Conservation (phyloP, 1,140 invertebrate genomes). For the Pissodes strobi region DNA sequence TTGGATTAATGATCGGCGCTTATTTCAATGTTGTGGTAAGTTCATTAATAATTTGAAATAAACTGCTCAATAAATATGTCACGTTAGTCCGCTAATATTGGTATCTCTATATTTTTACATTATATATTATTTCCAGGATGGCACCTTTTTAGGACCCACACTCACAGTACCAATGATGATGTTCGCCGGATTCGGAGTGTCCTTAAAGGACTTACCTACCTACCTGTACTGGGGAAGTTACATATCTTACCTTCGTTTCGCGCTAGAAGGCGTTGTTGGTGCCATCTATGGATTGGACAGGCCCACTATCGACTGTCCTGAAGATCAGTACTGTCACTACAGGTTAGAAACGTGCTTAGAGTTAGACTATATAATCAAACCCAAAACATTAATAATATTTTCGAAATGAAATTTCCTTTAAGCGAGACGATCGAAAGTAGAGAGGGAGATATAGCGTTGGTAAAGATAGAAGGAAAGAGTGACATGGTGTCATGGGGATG, state of each 20-base stretch:
- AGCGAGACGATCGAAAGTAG: too few species aligned
- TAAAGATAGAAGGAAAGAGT: too few species aligned
- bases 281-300: constrained; percentile 82
- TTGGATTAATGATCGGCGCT: constrained; percentile 86
- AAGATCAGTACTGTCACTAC: constrained; percentile 75
- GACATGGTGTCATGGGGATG: too few species aligned
- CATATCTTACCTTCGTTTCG: constrained; percentile 84
- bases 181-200: constrained; percentile 83
- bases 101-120: too few species aligned
- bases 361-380: too few species aligned
- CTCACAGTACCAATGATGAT: constrained; percentile 84
- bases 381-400: too few species aligned
- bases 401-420: too few species aligned
- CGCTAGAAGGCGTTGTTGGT: constrained; percentile 81
- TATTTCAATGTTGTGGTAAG: constrained; percentile 80
- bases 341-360: too few species aligned
- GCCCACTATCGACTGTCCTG: constrained; percentile 64
- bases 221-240: constrained; percentile 89
- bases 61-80: too few species aligned
- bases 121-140: constrained; percentile 65
- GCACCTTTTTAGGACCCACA: constrained; percentile 79
- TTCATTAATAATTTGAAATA: too few species aligned
- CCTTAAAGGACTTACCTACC: constrained; percentile 72
- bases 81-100: too few species aligned
- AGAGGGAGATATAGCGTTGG: too few species aligned